These are phyloP conservation scores for Prochilodus magdalenae DNA, from an alignment of 2,113 vertebrate species.

Conservation along the genomic window DNA sequence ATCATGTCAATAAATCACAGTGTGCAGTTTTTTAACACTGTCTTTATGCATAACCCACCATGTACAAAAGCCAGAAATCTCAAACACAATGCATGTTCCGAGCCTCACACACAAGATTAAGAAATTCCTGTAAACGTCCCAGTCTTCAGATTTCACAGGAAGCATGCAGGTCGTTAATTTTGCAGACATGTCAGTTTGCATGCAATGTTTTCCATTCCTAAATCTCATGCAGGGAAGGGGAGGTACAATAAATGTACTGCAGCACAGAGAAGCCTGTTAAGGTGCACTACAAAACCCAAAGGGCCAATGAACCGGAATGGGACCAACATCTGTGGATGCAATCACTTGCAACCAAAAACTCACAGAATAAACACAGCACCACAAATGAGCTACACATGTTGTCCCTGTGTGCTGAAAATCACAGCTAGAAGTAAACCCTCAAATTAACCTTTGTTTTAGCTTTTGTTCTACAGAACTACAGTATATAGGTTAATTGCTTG, in stretches of 20 bases:
- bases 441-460: background rate
- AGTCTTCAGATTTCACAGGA: too few relatives aligned
- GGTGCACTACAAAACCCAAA: constrained; percentile 56
- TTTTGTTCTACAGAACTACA: too few relatives aligned
- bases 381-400: constrained; percentile 8
- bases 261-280: constrained; percentile 51
- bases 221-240: background rate
- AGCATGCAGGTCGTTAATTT: too few relatives aligned
- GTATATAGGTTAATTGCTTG: background rate
- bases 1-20: too few relatives aligned
- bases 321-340: constrained; percentile 70
- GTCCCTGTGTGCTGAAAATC: background rate
- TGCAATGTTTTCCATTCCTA: constrained; percentile 22
- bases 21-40: too few relatives aligned
- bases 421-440: background rate
- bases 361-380: constrained; percentile 32
- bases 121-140: too few relatives aligned
- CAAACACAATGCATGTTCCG: too few relatives aligned
- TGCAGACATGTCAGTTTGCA: too few relatives aligned
- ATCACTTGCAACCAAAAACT: constrained; percentile 63
- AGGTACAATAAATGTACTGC: background rate
- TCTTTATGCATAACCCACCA: too few relatives aligned
- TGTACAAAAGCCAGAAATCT: too few relatives aligned
- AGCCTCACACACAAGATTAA: too few relatives aligned
- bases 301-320: constrained; percentile 62